Base-by-base conservation (phyloP, 2,797 vertebrate genomes). In the Etheostoma nigrum region DNA sequence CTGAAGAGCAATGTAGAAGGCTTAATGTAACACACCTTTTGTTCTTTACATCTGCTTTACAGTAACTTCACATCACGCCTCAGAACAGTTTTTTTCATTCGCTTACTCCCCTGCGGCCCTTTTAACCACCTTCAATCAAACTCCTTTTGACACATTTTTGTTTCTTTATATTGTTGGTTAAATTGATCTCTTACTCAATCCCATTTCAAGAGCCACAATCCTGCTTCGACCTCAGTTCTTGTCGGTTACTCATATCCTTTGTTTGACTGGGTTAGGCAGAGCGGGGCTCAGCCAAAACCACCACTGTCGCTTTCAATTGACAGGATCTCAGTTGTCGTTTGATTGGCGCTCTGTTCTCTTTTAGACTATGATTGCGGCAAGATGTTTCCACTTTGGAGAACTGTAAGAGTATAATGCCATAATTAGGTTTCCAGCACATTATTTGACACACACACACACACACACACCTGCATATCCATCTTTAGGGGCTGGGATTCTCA, bases 301-400 rank as follows among this genome's bases (percentile, higher is more conserved):
- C 88, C 18, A 14, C 79, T 86, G 91, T 90, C 88, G 74, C 86
- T 89, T 91, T 86, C 78, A 90, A 88, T 90, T 58, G 66, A 57
- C 75, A 8, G 60, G 62, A 82, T 76, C 61, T 60, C 60, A 4
- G 59, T 67, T 83, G 79, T 82, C 13, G 52, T 87, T 78, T 80
- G 86, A 88, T 82, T 84, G 83, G 80, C 23, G 60, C 77, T 60
- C 48, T 36, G 74, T 67, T 69, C 66, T 62, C 65, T 67, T 79
- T 72, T 51, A 18, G 62, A 21, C 70, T 49, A 23, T 79, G 82
- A 92, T 90, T 87, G 68, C 81, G 40, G 89, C 90, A 90, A 91
- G 88, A 91, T 92, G 90, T 89, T 89, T 88, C 73, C 74, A 88
- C 58, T 65, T 71, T 6, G 44, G 44, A 85, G 53, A 42, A 75